These are phyloP conservation scores for Kryptolebias ocellatus DNA, from an alignment of 2,797 vertebrate genomes.

Conservation along the genomic window DNA sequence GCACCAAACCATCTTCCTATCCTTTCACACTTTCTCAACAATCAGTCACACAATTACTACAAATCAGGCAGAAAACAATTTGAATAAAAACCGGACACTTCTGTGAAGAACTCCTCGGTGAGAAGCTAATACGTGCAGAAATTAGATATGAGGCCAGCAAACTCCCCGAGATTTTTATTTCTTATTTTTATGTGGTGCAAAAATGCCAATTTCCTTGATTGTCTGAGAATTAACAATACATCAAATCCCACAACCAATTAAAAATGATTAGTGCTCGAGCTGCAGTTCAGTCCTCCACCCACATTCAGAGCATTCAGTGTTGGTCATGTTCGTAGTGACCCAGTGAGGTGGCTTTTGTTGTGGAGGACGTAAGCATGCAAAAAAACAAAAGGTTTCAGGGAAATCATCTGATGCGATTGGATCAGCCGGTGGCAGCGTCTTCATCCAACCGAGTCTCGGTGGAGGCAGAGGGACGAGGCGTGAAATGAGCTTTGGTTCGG, in stretches of 20 bases:
- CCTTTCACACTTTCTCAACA: no score
- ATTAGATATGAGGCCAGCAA: conserved; percentile 17
- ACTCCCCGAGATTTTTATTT: conserved; percentile 11
- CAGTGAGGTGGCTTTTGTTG: no score
- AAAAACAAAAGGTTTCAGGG: conserved; percentile 42
- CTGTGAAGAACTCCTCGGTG: conserved; percentile 25
- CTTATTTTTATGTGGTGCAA: not conserved
- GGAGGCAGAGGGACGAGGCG: conserved; percentile 57
- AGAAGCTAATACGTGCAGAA: conserved; percentile 22
- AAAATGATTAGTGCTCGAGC: conserved; percentile 3
- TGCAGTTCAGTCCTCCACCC: not conserved
- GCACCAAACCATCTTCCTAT: no score
- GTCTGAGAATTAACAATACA: conserved; percentile 24
- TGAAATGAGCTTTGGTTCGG: conserved; percentile 63
- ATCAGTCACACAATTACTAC: no score
- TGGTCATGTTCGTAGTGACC: no score
- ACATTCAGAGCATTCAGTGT: no score
- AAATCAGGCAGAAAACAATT: no score
- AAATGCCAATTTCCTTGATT: conserved; percentile 29
- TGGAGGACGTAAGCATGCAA: not conserved
- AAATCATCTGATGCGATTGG: conserved; percentile 53
- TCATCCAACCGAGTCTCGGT: conserved; percentile 32
- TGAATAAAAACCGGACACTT: conserved; percentile 3
- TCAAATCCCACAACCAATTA: conserved; percentile 10
- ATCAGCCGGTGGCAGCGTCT: conserved; percentile 27